Evolutionary conservation across 2,797 vertebrate genomes (phyloP).

Genomic region (Dallia pectoralis): DNA sequence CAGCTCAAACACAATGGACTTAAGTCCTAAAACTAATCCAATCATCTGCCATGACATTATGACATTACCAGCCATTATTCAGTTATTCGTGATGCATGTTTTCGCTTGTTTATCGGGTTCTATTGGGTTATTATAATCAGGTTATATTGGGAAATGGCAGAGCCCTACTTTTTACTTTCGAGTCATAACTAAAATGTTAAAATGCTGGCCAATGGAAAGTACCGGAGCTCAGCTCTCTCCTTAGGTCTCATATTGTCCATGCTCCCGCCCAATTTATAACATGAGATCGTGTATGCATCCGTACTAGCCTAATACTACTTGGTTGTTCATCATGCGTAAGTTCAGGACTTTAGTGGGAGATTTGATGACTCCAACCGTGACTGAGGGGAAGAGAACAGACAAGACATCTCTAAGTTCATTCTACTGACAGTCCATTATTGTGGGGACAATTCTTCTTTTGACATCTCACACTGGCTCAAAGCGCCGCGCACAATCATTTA

Average conservation of each 20-base stretch:
- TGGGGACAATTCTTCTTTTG: background rate
- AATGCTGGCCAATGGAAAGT: too few species aligned
- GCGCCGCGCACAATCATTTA: slow-evolving; percentile 29
- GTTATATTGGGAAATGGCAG: background rate
- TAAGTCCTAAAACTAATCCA: slow-evolving; percentile 19
- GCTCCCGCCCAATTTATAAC: too few species aligned
- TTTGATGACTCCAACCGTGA: background rate
- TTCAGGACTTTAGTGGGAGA: background rate
- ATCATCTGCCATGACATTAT: slow-evolving; percentile 28
- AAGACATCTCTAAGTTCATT: background rate
- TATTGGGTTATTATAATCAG: slow-evolving; percentile 18
- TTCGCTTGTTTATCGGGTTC: slow-evolving; percentile 15
- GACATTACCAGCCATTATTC: slow-evolving; percentile 15
- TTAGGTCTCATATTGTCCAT: too few species aligned
- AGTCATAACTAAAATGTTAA: too few species aligned
- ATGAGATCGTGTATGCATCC: slow-evolving; percentile 4
- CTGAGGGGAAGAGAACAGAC: background rate
- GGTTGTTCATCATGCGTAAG: background rate
- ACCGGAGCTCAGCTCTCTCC: too few species aligned
- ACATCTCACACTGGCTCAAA: slow-evolving; percentile 13
- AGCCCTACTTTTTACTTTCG: too few species aligned
- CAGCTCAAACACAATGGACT: slow-evolving; percentile 9
- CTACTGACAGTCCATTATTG: background rate
- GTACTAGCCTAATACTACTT: slow-evolving; percentile 1
- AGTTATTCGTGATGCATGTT: slow-evolving; percentile 28